Conservation (phyloP, 1,140 invertebrate genomes). For the Homarus americanus region DNA sequence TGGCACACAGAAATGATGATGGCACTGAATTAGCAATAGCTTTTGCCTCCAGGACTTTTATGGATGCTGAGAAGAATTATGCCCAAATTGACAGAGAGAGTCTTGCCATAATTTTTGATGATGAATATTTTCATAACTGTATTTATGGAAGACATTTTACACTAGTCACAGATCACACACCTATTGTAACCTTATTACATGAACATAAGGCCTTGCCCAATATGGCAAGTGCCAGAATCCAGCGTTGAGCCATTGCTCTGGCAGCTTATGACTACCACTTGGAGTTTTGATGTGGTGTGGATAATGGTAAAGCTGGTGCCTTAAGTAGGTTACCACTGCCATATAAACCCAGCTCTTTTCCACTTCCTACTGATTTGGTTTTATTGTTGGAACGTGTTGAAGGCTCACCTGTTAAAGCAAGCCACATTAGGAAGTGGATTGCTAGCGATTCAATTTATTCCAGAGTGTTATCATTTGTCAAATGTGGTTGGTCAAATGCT, state of each 20-base stretch:
- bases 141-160: slow-evolving; percentile 78
- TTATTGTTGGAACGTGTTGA: background rate
- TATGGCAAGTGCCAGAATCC: slow-evolving; percentile 76
- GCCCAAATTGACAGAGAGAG: slow-evolving; percentile 81
- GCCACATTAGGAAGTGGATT: background rate
- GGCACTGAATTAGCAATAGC: slow-evolving; percentile 78
- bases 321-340: slow-evolving; percentile 8
- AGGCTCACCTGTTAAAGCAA: background rate
- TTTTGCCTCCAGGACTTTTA: slow-evolving; percentile 79
- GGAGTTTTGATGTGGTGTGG: slow-evolving; percentile 19
- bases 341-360: too few relatives aligned
- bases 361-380: too few relatives aligned
- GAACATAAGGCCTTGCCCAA: slow-evolving; percentile 76
- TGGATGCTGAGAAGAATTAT: slow-evolving; percentile 79
- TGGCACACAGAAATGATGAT: slow-evolving; percentile 78
- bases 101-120: slow-evolving; percentile 79
- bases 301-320: background rate
- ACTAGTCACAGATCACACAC: slow-evolving; percentile 80
- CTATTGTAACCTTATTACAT: slow-evolving; percentile 78
- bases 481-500: background rate
- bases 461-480: slow-evolving; percentile 1
- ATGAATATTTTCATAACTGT: slow-evolving; percentile 81
- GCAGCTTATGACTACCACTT: slow-evolving; percentile 76
- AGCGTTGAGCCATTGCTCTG: slow-evolving; percentile 77
- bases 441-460: background rate